These are phyloP conservation scores for Aptenodytes patagonicus DNA, from an alignment of 2,113 vertebrate species.

Conservation along the genomic window DNA sequence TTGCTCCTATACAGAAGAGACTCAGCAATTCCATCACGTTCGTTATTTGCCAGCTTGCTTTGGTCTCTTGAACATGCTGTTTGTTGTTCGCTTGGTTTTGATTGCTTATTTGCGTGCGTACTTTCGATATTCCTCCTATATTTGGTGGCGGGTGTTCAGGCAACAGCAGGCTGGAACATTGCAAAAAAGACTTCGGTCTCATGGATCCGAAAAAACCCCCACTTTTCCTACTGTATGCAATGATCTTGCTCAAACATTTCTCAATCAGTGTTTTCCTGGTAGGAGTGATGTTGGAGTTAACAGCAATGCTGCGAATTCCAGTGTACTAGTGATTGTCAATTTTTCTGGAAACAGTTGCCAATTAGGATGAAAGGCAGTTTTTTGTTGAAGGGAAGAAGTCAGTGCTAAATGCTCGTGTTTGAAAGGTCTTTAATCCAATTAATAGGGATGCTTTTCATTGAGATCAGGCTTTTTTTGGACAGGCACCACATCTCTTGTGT, in stretches of 20 bases:
- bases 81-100: neutral
- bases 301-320: neutral
- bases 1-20: neutral
- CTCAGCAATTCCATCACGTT: neutral
- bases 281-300: neutral
- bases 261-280: neutral
- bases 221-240: neutral
- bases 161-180: neutral
- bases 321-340: neutral
- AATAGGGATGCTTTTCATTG: conserved; percentile 14
- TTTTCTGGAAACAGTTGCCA: neutral
- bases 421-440: conserved; percentile 1
- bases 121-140: neutral
- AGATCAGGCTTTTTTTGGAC: neutral
- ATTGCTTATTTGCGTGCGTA: neutral
- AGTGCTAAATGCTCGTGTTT: neutral
- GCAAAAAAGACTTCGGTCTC: neutral
- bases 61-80: neutral
- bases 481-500: neutral
- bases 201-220: neutral
- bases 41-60: neutral
- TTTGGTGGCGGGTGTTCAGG: neutral
- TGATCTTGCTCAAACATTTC: neutral
- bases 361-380: neutral
- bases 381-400: neutral